Evolutionary conservation across 2,113 vertebrate genomes (phyloP), one percentile per base, ranked within the genome.

Genomic region (Oncorhynchus keta): DNA sequence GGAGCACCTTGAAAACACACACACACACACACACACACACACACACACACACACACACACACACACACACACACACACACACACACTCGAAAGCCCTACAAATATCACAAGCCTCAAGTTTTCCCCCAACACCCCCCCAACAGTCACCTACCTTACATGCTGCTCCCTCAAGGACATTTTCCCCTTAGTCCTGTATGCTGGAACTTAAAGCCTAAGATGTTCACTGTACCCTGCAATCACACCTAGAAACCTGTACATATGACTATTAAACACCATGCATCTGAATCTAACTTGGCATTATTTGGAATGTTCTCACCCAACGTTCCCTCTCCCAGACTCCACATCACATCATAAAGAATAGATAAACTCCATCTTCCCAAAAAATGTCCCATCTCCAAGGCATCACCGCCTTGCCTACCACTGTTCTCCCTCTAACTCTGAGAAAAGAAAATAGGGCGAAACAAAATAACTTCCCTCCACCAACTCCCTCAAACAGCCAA

Each of bases 301-400:
- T 55, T 55, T 55, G 51, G 88, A 85, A 89, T 90, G 91, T 90
- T 90, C 89, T 90, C 85, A 86, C 86, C 85, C 89, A 84, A 75
- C 81, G 86, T 91, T 92, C 88, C 86, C 84, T 87, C 89, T 92
- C 89, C 83, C 82, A 69, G 89, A 88, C 89, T 91, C 87, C 88
- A 91, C 85, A 92, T 90, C 89, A 92, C 90, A 91, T 92, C 90
- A 92, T 91, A 92, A 90, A 91, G 91, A 91, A 92, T 92, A 92
- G 86, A 90, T 91, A 88, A 92, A 86, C 78, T 79, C 55, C 84
- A 76, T 48, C 82, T 78, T n/a, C 69, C 14, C 12, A 80, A 87
- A 88, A 81, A 75, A 78, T 12, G 24, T 80, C 78, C 82, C 75
- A 88, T 90, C 90, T 91, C 89, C 81, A 79, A 90, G 91, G 90